A percentile compares a stretch with the other conserved stretches of the same genome.
These are phyloP conservation scores for Rafetus swinhoei DNA, from an alignment of 2,113 vertebrate genomes.

Conservation along the genomic window DNA sequence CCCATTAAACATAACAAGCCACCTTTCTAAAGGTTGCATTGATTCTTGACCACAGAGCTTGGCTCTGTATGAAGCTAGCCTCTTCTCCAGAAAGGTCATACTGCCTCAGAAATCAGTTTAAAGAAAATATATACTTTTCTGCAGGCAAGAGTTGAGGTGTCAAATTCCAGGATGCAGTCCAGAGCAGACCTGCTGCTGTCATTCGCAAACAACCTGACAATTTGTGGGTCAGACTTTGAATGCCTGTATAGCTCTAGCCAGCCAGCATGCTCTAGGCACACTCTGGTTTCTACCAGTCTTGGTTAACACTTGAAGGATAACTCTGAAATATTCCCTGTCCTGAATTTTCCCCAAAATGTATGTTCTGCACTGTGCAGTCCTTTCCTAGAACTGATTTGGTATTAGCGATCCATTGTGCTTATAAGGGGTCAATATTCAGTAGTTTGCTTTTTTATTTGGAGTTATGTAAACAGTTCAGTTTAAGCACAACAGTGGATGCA, in stretches of 20 bases:
- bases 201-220: neutral
- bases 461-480: neutral
- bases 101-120: constrained; percentile 45
- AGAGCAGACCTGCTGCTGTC: neutral
- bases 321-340: neutral
- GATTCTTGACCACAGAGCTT: constrained; percentile 68
- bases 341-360: neutral
- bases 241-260: neutral
- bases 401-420: neutral
- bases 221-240: neutral
- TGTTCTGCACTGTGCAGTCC: neutral
- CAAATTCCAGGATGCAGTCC: neutral
- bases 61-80: constrained; percentile 55
- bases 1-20: constrained; percentile 60
- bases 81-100: constrained; percentile 59
- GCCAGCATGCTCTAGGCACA: neutral
- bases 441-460: neutral
- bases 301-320: neutral
- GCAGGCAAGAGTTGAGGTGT: neutral
- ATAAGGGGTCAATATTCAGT: no score
- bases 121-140: constrained; percentile 48
- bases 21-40: constrained; percentile 57
- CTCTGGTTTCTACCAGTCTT: neutral
- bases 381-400: neutral
- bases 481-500: neutral